Conservation (phyloP, 2,888 invertebrate genomes). For the Tuberolachnus salignus region DNA sequence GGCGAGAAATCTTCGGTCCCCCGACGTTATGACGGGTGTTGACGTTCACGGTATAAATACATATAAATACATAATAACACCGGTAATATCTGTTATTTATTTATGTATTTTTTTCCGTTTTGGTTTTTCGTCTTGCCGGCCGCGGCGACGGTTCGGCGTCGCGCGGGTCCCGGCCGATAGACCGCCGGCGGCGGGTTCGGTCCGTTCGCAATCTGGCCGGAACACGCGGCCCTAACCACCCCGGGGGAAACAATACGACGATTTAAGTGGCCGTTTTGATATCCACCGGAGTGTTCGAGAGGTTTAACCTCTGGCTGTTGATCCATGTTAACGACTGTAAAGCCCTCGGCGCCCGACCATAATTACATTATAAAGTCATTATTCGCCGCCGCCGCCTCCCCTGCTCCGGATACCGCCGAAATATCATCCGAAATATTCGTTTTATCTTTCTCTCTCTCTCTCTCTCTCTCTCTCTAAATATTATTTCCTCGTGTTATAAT, state of each 20-base stretch:
- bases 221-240: neutral
- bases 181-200: neutral
- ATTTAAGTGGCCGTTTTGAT: constrained; percentile 50
- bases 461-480: neutral
- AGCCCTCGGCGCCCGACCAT: constrained; percentile 51
- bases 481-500: neutral
- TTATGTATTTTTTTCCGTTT: no score
- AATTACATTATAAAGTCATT: constrained; percentile 56
- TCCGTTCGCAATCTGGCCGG: constrained; percentile 29
- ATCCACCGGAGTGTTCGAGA: constrained; percentile 44
- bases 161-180: neutral
- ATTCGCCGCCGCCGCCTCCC: constrained; percentile 23
- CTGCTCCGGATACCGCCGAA: neutral
- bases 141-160: neutral
- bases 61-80: no score
- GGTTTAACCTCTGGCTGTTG: constrained; percentile 55
- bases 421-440: no score
- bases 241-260: constrained; percentile 53
- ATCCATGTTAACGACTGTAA: constrained; percentile 55
- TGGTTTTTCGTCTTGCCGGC: no score
- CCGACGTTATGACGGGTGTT: neutral
- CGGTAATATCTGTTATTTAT: no score
- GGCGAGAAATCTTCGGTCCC: no score
- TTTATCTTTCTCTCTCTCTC: constrained; percentile 6
- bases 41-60: neutral